Percentiles rank a stretch among this genome's conserved stretches.
Evolutionary conservation across 2,113 vertebrate genomes (phyloP).

Genomic region (Scomber japonicus): DNA sequence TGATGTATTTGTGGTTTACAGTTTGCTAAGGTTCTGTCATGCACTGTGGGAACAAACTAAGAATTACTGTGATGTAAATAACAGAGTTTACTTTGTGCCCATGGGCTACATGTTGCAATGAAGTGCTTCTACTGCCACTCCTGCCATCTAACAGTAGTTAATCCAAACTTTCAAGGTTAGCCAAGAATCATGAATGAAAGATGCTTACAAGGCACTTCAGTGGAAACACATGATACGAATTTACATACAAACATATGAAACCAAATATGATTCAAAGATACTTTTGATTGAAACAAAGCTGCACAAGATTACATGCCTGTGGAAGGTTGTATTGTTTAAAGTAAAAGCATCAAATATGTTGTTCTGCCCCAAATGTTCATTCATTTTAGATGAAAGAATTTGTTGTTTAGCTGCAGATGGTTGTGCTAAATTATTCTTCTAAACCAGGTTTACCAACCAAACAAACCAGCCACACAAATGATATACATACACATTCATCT

Average conservation of each 20-base stretch:
- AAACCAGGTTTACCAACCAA: too few relatives aligned
- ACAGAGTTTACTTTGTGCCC: not conserved
- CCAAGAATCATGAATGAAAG: not conserved
- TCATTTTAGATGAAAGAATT: too few relatives aligned
- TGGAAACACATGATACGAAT: not conserved
- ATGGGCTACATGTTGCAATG: not conserved
- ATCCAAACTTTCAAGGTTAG: not conserved
- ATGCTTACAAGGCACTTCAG: not conserved
- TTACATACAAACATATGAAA: not conserved
- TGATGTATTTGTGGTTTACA: constrained; percentile 14
- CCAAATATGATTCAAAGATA: not conserved
- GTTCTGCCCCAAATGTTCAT: too few relatives aligned
- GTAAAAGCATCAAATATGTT: too few relatives aligned
- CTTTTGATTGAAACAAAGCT: not conserved
- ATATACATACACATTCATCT: too few relatives aligned
- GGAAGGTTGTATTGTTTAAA: too few relatives aligned
- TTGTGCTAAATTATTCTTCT: too few relatives aligned
- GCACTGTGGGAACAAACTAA: constrained; percentile 21
- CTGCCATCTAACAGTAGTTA: not conserved
- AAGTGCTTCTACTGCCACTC: not conserved
- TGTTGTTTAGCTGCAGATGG: too few relatives aligned
- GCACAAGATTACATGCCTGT: too few relatives aligned
- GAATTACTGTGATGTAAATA: constrained; percentile 6
- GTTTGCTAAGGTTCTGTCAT: constrained; percentile 22
- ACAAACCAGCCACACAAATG: too few relatives aligned